phyloP scores from a whole-genome alignment of 2,888 invertebrate genomes.

The Ligdia adustata region DNA sequence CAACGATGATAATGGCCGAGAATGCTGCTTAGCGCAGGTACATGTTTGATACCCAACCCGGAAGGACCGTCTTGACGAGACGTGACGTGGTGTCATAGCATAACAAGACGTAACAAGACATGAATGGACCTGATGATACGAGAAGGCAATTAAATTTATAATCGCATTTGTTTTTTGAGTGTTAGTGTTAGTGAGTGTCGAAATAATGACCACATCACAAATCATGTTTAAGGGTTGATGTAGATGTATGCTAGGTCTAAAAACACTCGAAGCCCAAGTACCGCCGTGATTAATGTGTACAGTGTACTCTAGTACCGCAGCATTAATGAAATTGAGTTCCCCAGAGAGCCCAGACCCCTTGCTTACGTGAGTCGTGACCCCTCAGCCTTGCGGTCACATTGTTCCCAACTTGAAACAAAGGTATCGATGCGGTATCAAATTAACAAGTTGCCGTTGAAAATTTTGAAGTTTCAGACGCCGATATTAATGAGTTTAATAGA shows the following conservation, averaged over 20 bases:
- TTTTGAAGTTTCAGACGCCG: constrained; percentile 39
- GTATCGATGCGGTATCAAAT: constrained; percentile 52
- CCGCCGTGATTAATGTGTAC: constrained; percentile 22
- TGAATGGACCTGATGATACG: too few species aligned
- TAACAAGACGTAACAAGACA: too few species aligned
- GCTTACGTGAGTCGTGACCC: constrained; percentile 43
- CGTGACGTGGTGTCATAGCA: too few species aligned
- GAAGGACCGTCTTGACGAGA: too few species aligned
- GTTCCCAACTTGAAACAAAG: constrained; percentile 52
- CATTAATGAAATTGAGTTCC: constrained; percentile 82
- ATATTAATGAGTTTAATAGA: constrained; percentile 43
- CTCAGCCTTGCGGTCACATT: constrained; percentile 43
- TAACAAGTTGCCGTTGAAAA: constrained; percentile 46
- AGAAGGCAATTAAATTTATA: too few species aligned
- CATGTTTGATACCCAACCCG: too few species aligned
- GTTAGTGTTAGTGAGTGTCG: too few species aligned
- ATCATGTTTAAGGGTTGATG: background rate
- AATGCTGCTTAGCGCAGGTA: too few species aligned
- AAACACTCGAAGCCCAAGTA: constrained; percentile 23
- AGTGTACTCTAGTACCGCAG: constrained; percentile 52
- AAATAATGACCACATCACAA: background rate
- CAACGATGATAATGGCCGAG: too few species aligned
- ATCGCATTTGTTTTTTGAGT: too few species aligned
- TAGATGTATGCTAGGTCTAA: background rate
- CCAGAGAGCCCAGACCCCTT: constrained; percentile 59